Evolutionary conservation across 2,888 invertebrate genomes (phyloP).

Genomic region (Seira musarum): DNA sequence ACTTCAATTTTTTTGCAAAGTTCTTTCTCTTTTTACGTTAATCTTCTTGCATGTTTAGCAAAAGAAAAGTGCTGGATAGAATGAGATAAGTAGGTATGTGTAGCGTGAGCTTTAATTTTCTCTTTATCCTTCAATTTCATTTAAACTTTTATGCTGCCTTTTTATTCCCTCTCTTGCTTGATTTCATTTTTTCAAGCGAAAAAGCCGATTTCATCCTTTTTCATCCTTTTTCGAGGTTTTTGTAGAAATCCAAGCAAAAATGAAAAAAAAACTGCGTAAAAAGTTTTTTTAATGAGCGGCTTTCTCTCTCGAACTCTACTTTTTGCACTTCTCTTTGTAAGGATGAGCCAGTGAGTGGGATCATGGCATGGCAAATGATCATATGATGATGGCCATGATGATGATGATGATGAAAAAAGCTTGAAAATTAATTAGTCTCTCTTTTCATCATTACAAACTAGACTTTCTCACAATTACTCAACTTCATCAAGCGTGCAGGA

Average conservation of each 20-base stretch:
- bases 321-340: neutral
- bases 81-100: too few species aligned
- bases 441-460: conserved; percentile 22
- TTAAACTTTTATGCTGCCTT: conserved; percentile 14
- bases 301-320: too few species aligned
- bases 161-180: neutral
- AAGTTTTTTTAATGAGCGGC: conserved; percentile 17
- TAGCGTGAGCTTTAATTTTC: too few species aligned
- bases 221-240: neutral
- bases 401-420: conserved; percentile 6
- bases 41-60: neutral
- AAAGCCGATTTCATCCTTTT: neutral
- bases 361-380: conserved; percentile 19
- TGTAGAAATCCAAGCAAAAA: neutral
- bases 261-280: neutral
- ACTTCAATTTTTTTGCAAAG: neutral
- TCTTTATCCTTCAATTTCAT: neutral
- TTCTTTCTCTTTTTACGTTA: conserved; percentile 4
- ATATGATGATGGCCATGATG: too few species aligned
- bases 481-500: neutral
- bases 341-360: conserved; percentile 1
- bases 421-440: conserved; percentile 24
- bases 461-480: conserved; percentile 19
- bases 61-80: too few species aligned
- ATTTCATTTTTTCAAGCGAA: neutral